These are phyloP conservation scores for Cephus pulcher DNA, from an alignment of 2,888 invertebrate genomes.

Conservation along the genomic window DNA sequence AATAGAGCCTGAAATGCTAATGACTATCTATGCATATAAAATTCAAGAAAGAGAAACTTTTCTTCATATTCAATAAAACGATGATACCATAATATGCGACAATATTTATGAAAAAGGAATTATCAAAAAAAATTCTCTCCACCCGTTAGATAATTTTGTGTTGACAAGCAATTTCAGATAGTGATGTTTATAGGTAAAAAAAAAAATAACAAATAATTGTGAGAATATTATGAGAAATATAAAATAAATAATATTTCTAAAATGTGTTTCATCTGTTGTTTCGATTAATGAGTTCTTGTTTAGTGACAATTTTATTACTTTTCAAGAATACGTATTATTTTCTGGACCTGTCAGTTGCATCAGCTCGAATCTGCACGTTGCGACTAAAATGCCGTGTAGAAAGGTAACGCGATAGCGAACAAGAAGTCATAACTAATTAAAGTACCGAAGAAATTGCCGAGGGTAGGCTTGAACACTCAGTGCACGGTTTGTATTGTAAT, in stretches of 20 bases:
- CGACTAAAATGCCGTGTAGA: not conserved
- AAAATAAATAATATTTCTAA: not conserved
- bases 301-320: not conserved
- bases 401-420: not conserved
- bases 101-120: no score
- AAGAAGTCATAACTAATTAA: not conserved
- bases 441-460: not conserved
- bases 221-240: not conserved
- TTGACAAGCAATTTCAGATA: not conserved
- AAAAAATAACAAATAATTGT: no score
- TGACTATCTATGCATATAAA: not conserved
- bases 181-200: no score
- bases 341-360: not conserved
- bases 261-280: not conserved
- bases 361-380: not conserved
- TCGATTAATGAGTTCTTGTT: not conserved
- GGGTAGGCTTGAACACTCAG: not conserved
- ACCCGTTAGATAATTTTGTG: not conserved
- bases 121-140: not conserved
- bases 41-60: not conserved
- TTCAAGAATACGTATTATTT: not conserved
- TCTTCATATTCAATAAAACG: not conserved
- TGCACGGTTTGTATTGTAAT: not conserved
- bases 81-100: not conserved
- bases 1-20: not conserved